A percentile compares a stretch with the other conserved stretches of the same genome.
phyloP scores from a whole-genome alignment of 1,140 invertebrate species.

The Drosophila tsacasi region DNA sequence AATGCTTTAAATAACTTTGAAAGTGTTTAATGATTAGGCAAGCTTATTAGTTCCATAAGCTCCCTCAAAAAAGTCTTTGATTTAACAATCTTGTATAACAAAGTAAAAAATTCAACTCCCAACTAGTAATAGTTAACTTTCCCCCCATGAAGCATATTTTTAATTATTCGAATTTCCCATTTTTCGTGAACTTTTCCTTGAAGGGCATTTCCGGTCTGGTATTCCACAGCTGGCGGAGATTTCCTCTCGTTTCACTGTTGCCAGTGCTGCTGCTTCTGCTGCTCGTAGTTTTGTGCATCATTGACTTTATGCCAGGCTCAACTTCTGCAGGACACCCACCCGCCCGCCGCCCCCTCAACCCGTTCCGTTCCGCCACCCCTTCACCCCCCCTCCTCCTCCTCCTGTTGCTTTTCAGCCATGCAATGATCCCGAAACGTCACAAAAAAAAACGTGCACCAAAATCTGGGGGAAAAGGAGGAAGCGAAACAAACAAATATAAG shows the following conservation, averaged over 20 bases:
- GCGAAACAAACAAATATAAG: slow-evolving; percentile 66
- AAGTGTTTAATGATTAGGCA: background rate
- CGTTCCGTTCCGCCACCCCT: too few species aligned
- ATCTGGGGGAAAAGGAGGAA: slow-evolving; percentile 8
- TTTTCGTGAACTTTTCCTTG: background rate
- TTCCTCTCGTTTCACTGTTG: slow-evolving; percentile 29
- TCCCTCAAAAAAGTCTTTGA: too few species aligned
- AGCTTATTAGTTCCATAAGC: too few species aligned
- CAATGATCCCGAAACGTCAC: slow-evolving; percentile 66
- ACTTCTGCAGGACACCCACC: slow-evolving; percentile 24
- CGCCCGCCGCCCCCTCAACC: background rate
- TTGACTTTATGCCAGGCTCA: slow-evolving; percentile 61
- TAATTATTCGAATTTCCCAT: background rate
- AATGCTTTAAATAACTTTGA: background rate
- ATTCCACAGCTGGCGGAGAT: background rate
- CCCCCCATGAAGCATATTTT: background rate
- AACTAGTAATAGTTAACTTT: background rate
- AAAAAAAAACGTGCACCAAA: slow-evolving; percentile 43
- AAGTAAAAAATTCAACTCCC: too few species aligned
- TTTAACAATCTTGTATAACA: background rate
- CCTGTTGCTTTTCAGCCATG: slow-evolving; percentile 29
- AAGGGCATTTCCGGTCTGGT: background rate
- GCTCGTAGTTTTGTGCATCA: slow-evolving; percentile 65
- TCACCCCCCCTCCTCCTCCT: background rate
- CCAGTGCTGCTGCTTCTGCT: slow-evolving; percentile 32